Conservation (phyloP, 2,113 vertebrate genomes). For the Oreamnos americanus region DNA sequence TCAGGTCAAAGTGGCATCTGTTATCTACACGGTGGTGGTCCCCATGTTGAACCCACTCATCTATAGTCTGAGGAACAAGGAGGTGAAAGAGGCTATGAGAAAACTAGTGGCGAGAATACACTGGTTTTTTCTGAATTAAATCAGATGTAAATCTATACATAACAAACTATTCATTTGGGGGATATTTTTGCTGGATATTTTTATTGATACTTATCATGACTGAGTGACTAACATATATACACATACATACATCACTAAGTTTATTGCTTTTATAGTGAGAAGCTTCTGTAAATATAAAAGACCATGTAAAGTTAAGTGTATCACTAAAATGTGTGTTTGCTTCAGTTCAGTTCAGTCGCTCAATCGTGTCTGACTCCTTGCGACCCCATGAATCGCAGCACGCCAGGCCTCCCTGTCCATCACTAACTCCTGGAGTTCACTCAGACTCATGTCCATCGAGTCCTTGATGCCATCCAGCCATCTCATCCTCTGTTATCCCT, state of each 20-base stretch:
- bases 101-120: neutral
- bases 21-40: constrained; percentile 38
- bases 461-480: too few relatives aligned
- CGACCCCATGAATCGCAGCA: too few relatives aligned
- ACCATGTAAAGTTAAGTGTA: neutral
- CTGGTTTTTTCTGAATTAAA: neutral
- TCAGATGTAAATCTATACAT: neutral
- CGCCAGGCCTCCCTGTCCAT: too few relatives aligned
- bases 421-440: too few relatives aligned
- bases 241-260: neutral
- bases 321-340: neutral
- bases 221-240: neutral
- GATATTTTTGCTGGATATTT: neutral
- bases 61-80: constrained; percentile 54
- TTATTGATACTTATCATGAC: neutral
- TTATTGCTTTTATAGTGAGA: neutral
- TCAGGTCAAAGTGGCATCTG: constrained; percentile 51
- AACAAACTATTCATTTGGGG: neutral
- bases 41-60: constrained; percentile 57
- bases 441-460: too few relatives aligned
- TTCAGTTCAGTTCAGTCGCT: neutral
- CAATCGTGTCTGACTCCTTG: fast-evolving
- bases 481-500: too few relatives aligned
- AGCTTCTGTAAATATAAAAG: neutral
- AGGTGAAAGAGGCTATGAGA: constrained; percentile 30